These are phyloP conservation scores for Tiaroga cobitis DNA, from an alignment of 2,797 vertebrate genomes.

Conservation along the genomic window DNA sequence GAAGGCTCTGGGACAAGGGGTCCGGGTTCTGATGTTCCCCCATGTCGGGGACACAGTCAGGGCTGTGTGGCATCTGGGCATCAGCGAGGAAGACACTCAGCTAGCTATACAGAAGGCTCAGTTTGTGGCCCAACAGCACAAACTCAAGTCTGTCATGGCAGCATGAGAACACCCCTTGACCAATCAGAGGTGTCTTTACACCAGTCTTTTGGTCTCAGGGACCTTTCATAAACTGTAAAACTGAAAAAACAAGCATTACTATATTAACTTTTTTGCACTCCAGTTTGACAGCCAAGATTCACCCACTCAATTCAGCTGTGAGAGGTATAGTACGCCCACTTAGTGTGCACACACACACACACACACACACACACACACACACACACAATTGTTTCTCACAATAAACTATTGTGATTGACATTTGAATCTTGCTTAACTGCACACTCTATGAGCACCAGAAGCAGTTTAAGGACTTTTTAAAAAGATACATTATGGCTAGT, in stretches of 20 bases:
- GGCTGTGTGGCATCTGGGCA: constrained; percentile 81
- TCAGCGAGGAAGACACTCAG: constrained; percentile 78
- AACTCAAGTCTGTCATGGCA: constrained; percentile 49
- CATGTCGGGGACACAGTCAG: constrained; percentile 69
- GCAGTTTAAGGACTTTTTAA: neutral
- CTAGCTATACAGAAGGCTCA: constrained; percentile 80
- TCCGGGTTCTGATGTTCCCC: constrained; percentile 79
- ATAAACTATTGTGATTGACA: constrained; percentile 4
- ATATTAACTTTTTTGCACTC: neutral
- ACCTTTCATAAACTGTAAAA: neutral
- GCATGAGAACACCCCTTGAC: constrained; percentile 26
- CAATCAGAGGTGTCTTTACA: neutral
- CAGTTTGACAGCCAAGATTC: neutral
- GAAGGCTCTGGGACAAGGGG: constrained; percentile 67
- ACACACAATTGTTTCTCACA: neutral
- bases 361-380: neutral
- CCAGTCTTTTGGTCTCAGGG: neutral
- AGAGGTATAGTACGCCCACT: neutral
- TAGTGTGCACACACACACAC: neutral
- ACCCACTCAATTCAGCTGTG: neutral
- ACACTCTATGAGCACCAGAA: neutral
- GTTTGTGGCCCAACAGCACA: constrained; percentile 75
- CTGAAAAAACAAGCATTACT: neutral
- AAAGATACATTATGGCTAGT: neutral
- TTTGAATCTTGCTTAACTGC: neutral